phyloP scores from a whole-genome alignment of 2,113 vertebrate genomes.

The Artemisiospiza belli region DNA sequence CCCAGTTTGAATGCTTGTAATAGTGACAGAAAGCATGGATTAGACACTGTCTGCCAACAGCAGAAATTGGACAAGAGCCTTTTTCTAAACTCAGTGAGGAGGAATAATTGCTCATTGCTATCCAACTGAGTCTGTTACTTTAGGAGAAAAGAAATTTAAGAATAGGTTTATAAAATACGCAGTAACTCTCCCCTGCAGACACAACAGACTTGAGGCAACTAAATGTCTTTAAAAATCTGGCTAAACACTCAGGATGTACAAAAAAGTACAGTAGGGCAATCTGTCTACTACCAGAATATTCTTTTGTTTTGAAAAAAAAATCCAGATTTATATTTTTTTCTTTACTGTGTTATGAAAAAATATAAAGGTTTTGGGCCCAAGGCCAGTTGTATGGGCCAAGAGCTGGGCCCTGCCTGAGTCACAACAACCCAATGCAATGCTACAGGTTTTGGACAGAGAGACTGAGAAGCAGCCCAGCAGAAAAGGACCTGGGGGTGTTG shows the following conservation, averaged over 20 bases:
- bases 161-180: background rate
- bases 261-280: background rate
- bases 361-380: background rate
- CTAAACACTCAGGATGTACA: background rate
- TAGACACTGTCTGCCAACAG: background rate
- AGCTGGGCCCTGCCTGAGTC: background rate
- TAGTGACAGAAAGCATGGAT: background rate
- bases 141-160: constrained; percentile 12
- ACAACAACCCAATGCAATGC: background rate
- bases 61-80: background rate
- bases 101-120: background rate
- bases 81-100: background rate
- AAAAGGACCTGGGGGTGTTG: background rate
- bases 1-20: background rate
- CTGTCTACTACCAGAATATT: background rate
- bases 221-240: background rate
- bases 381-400: no score
- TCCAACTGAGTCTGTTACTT: background rate
- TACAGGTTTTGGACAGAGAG: background rate
- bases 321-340: background rate
- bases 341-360: background rate
- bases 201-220: background rate
- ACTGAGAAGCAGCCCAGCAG: accelerated
- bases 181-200: background rate
- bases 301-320: background rate